Percentiles rank a stretch among this genome's conserved stretches.
Conservation (phyloP, 2,888 invertebrate species). For the Phasia obesa region DNA sequence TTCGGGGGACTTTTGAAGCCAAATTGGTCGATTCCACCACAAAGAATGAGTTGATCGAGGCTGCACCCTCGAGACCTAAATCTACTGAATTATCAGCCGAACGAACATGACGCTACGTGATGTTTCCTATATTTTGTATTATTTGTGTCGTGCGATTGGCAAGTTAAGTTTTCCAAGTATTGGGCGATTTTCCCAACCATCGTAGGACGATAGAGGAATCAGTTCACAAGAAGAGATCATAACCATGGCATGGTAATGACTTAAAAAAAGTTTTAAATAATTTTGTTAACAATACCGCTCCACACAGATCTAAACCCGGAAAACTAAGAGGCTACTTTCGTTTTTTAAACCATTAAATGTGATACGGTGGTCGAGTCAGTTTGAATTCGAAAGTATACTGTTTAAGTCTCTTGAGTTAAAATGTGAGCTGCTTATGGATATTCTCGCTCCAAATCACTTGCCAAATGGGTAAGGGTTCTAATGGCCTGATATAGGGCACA, state of each 20-base stretch:
- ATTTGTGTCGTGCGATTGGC: constrained; percentile 34
- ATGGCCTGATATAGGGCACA: not conserved
- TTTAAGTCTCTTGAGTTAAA: constrained; percentile 68
- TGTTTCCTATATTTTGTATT: constrained; percentile 7
- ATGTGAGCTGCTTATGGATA: constrained; percentile 43
- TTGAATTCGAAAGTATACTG: constrained; percentile 7
- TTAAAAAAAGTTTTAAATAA: not conserved
- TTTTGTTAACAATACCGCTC: constrained; percentile 2
- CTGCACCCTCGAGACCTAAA: constrained; percentile 52
- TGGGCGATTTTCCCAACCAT: constrained; percentile 14
- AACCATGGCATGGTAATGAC: not conserved
- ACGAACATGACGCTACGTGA: not conserved
- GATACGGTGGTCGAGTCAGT: not conserved
- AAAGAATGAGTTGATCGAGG: constrained; percentile 34
- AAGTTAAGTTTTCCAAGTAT: constrained; percentile 20
- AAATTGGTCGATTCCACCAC: constrained; percentile 1
- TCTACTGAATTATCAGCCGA: constrained; percentile 63
- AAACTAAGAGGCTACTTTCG: constrained; percentile 49
- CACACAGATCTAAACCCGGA: constrained; percentile 8
- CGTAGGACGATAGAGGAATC: constrained; percentile 3
- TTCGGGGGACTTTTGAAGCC: not conserved
- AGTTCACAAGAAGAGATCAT: not conserved
- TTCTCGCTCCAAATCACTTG: no score
- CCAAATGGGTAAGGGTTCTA: not conserved
- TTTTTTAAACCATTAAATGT: constrained; percentile 59